A percentile compares a stretch with the other conserved stretches of the same genome.
These are phyloP conservation scores for Adela reaumurella DNA, from an alignment of 2,888 invertebrate species.

Conservation along the genomic window DNA sequence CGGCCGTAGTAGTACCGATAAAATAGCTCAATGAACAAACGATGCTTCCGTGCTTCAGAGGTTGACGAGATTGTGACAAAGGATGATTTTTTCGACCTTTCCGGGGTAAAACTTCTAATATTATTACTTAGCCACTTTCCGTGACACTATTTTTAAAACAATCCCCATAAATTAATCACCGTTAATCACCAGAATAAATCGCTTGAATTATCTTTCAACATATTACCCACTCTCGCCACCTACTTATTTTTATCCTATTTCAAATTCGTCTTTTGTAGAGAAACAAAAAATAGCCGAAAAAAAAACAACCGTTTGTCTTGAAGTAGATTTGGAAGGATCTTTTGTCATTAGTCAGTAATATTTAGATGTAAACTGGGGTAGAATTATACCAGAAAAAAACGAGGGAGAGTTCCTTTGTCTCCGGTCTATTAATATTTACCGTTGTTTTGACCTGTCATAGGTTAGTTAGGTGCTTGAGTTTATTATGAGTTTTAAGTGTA, in stretches of 20 bases:
- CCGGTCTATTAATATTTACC: constrained; percentile 21
- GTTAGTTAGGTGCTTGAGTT: no score
- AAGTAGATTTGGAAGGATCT: constrained; percentile 13
- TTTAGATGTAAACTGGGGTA: constrained; percentile 15
- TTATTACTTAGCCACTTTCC: no score
- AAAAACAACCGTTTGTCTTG: not conserved
- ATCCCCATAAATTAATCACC: not conserved
- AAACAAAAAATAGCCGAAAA: not conserved
- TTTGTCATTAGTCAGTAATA: constrained; percentile 18
- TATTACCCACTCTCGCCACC: constrained; percentile 43
- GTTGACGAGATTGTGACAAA: no score
- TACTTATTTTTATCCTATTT: constrained; percentile 38
- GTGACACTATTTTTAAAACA: not conserved
- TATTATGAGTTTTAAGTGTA: no score
- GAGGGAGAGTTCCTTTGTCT: constrained; percentile 15
- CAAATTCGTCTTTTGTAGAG: not conserved
- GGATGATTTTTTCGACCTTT: no score
- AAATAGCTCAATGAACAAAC: no score
- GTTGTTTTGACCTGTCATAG: no score
- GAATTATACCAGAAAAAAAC: constrained; percentile 22
- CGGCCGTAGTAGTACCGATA: no score
- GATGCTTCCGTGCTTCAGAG: no score
- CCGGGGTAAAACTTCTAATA: no score
- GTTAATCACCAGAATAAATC: not conserved
- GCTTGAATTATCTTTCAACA: constrained; percentile 47